Conservation (phyloP, 1,140 invertebrate species). For the Sminthurinus signatus region DNA sequence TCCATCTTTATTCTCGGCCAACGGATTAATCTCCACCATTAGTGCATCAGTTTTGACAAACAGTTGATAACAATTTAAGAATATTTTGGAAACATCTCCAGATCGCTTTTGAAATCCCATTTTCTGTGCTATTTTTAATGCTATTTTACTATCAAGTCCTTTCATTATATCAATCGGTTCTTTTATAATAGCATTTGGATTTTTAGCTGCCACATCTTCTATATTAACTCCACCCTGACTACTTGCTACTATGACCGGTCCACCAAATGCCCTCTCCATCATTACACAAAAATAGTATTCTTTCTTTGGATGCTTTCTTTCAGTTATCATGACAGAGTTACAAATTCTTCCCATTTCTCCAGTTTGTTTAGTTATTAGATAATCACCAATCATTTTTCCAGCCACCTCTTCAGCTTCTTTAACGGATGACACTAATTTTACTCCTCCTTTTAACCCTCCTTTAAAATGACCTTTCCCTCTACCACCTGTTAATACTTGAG, state of each 20-base stretch:
- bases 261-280: conserved; percentile 89
- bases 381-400: conserved; percentile 83
- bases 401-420: conserved; percentile 77
- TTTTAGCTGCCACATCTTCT: conserved; percentile 89
- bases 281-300: conserved; percentile 96
- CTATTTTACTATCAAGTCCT: conserved; percentile 63
- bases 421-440: conserved; percentile 79
- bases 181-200: conserved; percentile 85
- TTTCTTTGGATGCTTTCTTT: conserved; percentile 86
- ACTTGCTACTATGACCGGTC: conserved; percentile 90
- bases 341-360: conserved; percentile 87
- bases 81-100: conserved; percentile 69
- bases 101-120: conserved; percentile 73
- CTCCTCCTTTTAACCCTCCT: conserved; percentile 83
- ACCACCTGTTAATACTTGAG: conserved; percentile 94
- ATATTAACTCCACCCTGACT: conserved; percentile 95
- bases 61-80: conserved; percentile 79
- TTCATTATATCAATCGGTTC: conserved; percentile 80
- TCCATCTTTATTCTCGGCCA: conserved; percentile 85
- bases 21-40: conserved; percentile 93
- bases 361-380: conserved; percentile 92
- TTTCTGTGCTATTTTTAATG: conserved; percentile 63
- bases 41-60: conserved; percentile 88
- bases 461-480: conserved; percentile 90
- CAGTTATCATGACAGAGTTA: conserved; percentile 91